Evolutionary conservation across 1,140 invertebrate genomes (phyloP).

Genomic region (Drosophila nigrodunni): DNA sequence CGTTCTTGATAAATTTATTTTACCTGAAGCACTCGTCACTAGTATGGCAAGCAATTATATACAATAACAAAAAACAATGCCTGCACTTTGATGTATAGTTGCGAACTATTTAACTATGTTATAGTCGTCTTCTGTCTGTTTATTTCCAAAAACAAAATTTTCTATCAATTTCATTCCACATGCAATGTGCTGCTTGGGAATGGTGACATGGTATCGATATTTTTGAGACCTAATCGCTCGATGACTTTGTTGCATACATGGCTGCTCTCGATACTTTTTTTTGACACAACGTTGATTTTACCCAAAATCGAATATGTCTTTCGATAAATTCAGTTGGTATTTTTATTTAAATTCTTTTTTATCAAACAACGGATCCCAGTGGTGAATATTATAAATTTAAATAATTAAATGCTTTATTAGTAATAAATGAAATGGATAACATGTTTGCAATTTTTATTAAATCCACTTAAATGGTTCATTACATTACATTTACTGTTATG

Average conservation of each 20-base stretch:
- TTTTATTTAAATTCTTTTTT: neutral
- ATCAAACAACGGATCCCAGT: too few relatives aligned
- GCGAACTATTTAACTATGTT: constrained; percentile 25
- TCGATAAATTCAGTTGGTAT: neutral
- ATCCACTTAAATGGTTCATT: too few relatives aligned
- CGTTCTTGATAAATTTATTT: constrained; percentile 22
- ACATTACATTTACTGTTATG: constrained; percentile 1
- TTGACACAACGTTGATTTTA: constrained; percentile 2
- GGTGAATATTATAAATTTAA: too few relatives aligned
- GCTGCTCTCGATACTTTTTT: neutral
- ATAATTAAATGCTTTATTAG: too few relatives aligned
- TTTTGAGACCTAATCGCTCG: constrained; percentile 1
- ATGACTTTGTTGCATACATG: neutral
- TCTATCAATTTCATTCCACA: constrained; percentile 50
- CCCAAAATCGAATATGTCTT: neutral
- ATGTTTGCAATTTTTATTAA: too few relatives aligned
- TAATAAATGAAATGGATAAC: too few relatives aligned
- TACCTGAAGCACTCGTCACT: constrained; percentile 60
- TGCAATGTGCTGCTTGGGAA: constrained; percentile 51
- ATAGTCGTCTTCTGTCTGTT: constrained; percentile 37
- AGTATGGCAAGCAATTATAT: constrained; percentile 44
- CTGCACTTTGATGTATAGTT: constrained; percentile 31
- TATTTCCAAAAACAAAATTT: constrained; percentile 50
- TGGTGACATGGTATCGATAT: constrained; percentile 36
- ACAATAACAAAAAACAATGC: constrained; percentile 43